Evolutionary conservation across 2,888 invertebrate genomes (phyloP), one percentile per base, ranked within the genome.

Genomic region (Hemistola chrysoprasaria): DNA sequence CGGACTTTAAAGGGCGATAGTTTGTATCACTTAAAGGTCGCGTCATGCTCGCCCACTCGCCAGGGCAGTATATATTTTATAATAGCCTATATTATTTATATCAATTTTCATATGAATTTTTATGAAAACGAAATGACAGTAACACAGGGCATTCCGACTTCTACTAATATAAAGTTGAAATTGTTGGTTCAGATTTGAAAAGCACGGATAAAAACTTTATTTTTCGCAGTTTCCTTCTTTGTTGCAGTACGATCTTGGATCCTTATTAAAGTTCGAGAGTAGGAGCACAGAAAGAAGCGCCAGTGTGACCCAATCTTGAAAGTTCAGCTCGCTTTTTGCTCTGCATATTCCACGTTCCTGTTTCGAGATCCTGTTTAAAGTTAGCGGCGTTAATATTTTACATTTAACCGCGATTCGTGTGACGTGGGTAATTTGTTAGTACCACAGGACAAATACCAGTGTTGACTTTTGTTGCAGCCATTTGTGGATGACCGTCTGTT

Each of bases 391-490:
- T 56, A 52, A 57, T 59, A 63, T 58, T 60, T 61, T 56, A 55
- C 48, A 56, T 42, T 56, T 47, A 52, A 53, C 60, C 55, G 46
- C 56, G 32, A 58, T 53, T 53, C 46, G 50, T 21, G 31, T 59
- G 35, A 42, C 52, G 59, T 60, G n/a, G n/a, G n/a, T n/a, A 60
- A 68, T 67, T 67, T 66, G 66, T 69, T 63, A 57, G 57, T 54
- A 54, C 53, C 63, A 53, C 58, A 61, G 44, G 55, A 61, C 59
- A 66, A 68, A 68, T 54, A 57, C 40, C 48, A 36, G 38, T 52
- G 62, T 60, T 59, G 61, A 69, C 65, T 65, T 56, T 57, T 57
- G 62, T 60, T 52, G 53, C 54, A 56, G 51, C 60, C 68, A 65
- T 66, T 68, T 64, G 62, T 58, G 62, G 60, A 64, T 58, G 58